A percentile compares a stretch with the other conserved stretches of the same genome.
phyloP scores from a whole-genome alignment of 2,888 invertebrate genomes.

The Melolontha melolontha region DNA sequence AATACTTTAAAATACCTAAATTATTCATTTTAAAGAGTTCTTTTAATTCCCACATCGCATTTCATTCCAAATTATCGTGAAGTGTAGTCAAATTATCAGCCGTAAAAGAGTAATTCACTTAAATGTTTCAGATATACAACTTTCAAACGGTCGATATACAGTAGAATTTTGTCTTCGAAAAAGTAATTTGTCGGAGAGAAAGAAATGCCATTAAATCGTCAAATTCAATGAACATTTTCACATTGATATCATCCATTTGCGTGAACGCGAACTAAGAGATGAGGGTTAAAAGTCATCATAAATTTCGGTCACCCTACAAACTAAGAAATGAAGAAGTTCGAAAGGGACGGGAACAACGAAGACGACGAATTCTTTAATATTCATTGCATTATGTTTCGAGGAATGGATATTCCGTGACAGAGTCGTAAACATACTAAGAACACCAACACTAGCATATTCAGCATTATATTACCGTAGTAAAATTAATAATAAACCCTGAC shows the following conservation, averaged over 20 bases:
- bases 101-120: slow-evolving; percentile 4
- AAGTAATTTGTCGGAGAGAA: slow-evolving; percentile 2
- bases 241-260: slow-evolving; percentile 16
- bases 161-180: not conserved
- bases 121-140: not conserved
- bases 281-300: slow-evolving; percentile 20
- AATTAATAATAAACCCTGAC: slow-evolving; percentile 16
- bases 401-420: slow-evolving; percentile 16
- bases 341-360: not conserved
- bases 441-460: slow-evolving; percentile 9
- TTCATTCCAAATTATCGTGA: not conserved
- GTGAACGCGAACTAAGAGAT: slow-evolving; percentile 14
- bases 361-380: slow-evolving; percentile 18
- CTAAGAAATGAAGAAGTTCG: not conserved
- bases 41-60: not conserved
- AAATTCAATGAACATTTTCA: slow-evolving; percentile 17
- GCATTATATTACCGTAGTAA: not conserved
- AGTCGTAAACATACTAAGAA: slow-evolving; percentile 4
- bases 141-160: not conserved
- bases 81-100: not conserved
- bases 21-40: not conserved
- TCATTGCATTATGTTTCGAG: slow-evolving; percentile 13
- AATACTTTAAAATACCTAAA: slow-evolving; percentile 5
- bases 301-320: not conserved
- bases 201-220: slow-evolving; percentile 19